phyloP scores from a whole-genome alignment of 2,113 vertebrate species.

The Phyllostomus hastatus region DNA sequence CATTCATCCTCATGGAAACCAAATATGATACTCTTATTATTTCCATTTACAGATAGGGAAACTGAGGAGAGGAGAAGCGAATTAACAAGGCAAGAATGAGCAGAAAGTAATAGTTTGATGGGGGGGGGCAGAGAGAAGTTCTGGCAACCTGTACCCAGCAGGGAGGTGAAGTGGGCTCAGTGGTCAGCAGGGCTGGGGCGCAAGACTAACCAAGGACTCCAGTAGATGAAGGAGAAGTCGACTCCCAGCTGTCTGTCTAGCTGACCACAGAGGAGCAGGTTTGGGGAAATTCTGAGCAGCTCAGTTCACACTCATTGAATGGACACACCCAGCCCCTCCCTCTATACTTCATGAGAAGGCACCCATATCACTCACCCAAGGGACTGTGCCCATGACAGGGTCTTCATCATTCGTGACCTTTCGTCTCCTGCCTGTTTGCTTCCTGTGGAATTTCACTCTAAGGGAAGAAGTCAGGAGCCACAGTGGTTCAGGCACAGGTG shows the following conservation, averaged over 20 bases:
- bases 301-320: background rate
- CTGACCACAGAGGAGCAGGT: background rate
- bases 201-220: background rate
- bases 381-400: background rate
- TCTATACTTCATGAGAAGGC: accelerated
- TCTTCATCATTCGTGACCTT: background rate
- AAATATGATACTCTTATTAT: background rate
- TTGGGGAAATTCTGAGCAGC: background rate
- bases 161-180: background rate
- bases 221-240: background rate
- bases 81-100: background rate
- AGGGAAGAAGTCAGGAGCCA: background rate
- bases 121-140: background rate
- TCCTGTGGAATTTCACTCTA: slow-evolving; percentile 14
- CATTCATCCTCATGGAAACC: background rate
- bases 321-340: background rate
- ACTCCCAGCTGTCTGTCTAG: background rate
- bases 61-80: background rate
- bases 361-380: slow-evolving; percentile 28
- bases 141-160: background rate
- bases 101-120: background rate
- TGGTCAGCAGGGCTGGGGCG: background rate
- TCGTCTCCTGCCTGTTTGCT: background rate
- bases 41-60: background rate
- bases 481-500: background rate